These are phyloP conservation scores for Ceyx margarethae DNA, from an alignment of 2,113 vertebrate genomes.

Conservation along the genomic window DNA sequence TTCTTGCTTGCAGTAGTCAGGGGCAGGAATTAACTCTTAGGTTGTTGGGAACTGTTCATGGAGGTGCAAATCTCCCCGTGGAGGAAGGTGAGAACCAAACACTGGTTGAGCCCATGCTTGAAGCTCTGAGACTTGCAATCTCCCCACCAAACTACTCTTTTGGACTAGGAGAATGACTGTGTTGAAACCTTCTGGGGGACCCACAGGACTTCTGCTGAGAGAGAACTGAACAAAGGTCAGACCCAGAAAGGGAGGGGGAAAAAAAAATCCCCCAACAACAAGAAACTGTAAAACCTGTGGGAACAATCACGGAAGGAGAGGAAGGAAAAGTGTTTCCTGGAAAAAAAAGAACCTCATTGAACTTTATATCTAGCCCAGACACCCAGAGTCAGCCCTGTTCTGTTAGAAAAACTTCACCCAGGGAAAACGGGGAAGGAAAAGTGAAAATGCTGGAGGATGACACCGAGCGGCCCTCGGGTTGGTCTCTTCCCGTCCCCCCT, in stretches of 20 bases:
- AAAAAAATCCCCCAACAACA: neutral
- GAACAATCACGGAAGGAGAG: slow-evolving; percentile 14
- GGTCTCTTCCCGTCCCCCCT: rapidly evolving
- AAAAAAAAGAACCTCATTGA: slow-evolving; percentile 50
- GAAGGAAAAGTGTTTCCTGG: slow-evolving; percentile 58
- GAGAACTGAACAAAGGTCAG: slow-evolving; percentile 1
- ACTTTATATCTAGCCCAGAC: slow-evolving; percentile 27
- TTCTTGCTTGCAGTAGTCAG: neutral
- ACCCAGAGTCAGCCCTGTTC: neutral
- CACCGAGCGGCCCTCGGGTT: neutral
- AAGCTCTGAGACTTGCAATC: neutral
- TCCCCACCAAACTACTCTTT: neutral
- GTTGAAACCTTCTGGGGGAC: neutral
- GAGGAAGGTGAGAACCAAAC: neutral
- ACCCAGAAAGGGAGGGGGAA: neutral
- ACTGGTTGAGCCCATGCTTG: neutral
- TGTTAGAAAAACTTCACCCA: neutral
- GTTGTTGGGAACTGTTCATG: neutral
- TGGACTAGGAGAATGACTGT: neutral
- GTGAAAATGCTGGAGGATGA: neutral
- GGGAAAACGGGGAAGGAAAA: neutral
- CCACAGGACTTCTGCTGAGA: neutral
- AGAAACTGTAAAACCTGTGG: slow-evolving; percentile 8
- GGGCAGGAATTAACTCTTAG: neutral
- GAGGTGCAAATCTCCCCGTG: neutral